Conservation (phyloP, 2,888 invertebrate species). For the Dryocosmus kuriphilus region DNA sequence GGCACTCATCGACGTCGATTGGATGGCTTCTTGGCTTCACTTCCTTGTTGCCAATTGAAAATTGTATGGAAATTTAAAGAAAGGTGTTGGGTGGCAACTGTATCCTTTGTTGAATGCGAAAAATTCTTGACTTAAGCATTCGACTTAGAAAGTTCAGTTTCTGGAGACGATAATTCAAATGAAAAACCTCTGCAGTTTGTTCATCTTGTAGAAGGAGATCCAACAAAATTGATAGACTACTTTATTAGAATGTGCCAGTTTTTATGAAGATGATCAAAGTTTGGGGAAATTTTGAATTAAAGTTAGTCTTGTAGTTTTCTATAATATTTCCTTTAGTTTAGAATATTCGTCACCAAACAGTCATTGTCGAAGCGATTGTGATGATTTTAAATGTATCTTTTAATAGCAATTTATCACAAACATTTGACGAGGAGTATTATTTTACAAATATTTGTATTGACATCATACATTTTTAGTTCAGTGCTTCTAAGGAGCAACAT, state of each 20-base stretch:
- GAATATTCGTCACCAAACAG: no score
- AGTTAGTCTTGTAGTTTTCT: no score
- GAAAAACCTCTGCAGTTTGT: not conserved
- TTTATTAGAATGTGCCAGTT: no score
- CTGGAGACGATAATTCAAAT: not conserved
- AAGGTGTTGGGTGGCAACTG: not conserved
- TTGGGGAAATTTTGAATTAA: no score
- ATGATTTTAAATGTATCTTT: no score
- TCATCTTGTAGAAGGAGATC: not conserved
- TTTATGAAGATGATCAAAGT: no score
- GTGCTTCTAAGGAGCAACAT: not conserved
- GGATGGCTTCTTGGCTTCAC: conserved; percentile 2
- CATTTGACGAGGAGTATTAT: not conserved
- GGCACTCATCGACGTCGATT: conserved; percentile 7
- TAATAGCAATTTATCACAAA: no score
- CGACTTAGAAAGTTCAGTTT: not conserved
- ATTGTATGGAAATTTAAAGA: not conserved
- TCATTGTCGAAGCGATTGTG: no score
- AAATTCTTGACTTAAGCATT: not conserved
- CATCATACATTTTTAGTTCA: not conserved
- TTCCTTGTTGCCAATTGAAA: conserved; percentile 21
- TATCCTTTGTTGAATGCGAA: not conserved
- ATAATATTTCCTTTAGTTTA: no score
- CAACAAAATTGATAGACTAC: no score
- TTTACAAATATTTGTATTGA: not conserved